Evolutionary conservation across 1,140 invertebrate species (phyloP).

Genomic region (Caenorhabditis brenneri): DNA sequence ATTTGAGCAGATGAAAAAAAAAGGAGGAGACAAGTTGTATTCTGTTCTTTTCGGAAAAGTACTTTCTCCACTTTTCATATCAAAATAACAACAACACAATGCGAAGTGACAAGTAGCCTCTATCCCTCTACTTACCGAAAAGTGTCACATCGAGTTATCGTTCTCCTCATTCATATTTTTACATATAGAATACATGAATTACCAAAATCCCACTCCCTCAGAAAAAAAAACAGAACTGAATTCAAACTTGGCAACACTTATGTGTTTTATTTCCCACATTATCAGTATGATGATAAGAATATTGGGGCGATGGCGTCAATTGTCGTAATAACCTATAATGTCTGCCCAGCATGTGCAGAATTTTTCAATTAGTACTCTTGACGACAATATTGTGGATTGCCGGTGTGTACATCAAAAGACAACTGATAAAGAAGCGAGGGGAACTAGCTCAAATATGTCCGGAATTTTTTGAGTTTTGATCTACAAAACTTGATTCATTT

Average conservation of each 20-base stretch:
- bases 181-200: too few species aligned
- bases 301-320: neutral
- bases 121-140: constrained; percentile 4
- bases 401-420: neutral
- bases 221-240: too few species aligned
- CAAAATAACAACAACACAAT: constrained; percentile 2
- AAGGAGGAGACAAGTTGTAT: neutral
- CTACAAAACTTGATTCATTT: neutral
- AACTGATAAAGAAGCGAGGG: neutral
- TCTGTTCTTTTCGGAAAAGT: neutral
- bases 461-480: constrained; percentile 12
- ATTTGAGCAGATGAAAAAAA: neutral
- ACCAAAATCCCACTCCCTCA: too few species aligned
- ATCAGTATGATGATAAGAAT: constrained; percentile 2
- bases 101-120: neutral
- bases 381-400: neutral
- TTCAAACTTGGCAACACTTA: neutral
- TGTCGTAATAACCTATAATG: constrained; percentile 30
- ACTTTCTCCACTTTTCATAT: neutral
- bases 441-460: neutral
- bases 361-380: neutral
- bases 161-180: neutral
- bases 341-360: constrained; percentile 1
- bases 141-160: constrained; percentile 8
- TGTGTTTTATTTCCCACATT: neutral